Evolutionary conservation across 2,888 invertebrate species (phyloP).

Genomic region (Ochlodes sylvanus): DNA sequence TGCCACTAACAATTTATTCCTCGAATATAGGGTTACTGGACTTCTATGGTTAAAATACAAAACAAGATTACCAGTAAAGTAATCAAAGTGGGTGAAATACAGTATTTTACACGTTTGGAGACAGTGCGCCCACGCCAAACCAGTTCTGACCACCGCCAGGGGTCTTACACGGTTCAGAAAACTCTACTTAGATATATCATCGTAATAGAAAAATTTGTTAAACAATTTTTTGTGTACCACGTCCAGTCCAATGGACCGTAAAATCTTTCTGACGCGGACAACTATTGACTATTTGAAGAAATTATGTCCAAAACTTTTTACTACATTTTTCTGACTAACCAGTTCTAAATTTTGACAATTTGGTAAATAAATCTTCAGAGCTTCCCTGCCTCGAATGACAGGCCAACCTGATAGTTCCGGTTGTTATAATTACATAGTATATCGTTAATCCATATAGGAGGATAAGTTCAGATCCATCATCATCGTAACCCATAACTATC

Average conservation of each 20-base stretch:
- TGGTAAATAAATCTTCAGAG: too few relatives aligned
- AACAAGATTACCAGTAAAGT: constrained; percentile 14
- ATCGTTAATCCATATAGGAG: too few relatives aligned
- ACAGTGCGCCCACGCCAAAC: constrained; percentile 33
- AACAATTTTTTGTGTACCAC: background rate
- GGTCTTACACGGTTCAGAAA: background rate
- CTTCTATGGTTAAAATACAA: background rate
- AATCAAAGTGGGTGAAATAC: constrained; percentile 23
- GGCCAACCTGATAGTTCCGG: too few relatives aligned
- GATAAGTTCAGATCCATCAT: too few relatives aligned
- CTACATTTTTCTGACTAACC: too few relatives aligned
- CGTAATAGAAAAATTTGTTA: constrained; percentile 1
- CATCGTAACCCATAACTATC: too few relatives aligned
- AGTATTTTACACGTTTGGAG: constrained; percentile 21
- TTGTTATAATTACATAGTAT: too few relatives aligned
- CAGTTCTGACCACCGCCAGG: constrained; percentile 30
- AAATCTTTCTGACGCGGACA: background rate
- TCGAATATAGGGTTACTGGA: background rate
- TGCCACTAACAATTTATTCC: background rate
- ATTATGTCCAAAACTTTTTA: background rate
- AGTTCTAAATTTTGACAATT: too few relatives aligned
- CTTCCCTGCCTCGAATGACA: too few relatives aligned
- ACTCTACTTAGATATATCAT: background rate
- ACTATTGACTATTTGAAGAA: background rate
- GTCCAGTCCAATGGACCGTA: background rate